A percentile compares a stretch with the other conserved stretches of the same genome.
Evolutionary conservation across 2,113 vertebrate species (phyloP).

Genomic region (Rhynchopsitta pachyrhyncha): DNA sequence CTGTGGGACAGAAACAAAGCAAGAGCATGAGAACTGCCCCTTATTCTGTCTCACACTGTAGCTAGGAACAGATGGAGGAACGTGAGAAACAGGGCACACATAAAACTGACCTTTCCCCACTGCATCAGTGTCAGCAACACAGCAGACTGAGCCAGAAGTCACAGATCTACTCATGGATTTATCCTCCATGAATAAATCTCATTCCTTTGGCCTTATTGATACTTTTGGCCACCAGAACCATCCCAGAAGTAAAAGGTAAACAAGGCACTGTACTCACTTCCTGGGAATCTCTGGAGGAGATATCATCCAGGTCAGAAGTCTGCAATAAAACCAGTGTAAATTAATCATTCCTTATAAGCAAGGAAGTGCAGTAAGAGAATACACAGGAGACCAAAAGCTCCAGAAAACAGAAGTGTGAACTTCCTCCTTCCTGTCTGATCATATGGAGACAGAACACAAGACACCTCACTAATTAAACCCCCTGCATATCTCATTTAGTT

Average conservation of each 20-base stretch:
- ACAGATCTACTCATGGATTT: neutral
- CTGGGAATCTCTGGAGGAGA: slow-evolving; percentile 73
- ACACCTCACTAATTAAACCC: neutral
- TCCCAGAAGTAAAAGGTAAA: neutral
- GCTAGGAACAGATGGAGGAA: neutral
- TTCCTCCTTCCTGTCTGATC: neutral
- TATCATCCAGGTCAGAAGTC: slow-evolving; percentile 80
- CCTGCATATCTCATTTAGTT: neutral
- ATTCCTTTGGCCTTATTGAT: neutral
- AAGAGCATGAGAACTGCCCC: neutral
- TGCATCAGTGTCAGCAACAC: neutral
- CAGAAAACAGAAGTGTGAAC: neutral
- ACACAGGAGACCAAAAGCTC: neutral
- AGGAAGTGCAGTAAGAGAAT: neutral
- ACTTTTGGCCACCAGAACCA: neutral
- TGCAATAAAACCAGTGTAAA: slow-evolving; percentile 30
- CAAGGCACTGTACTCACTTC: slow-evolving; percentile 70
- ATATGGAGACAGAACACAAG: neutral
- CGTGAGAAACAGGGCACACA: neutral
- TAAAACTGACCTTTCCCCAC: neutral
- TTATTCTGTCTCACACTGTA: neutral
- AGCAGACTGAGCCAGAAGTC: neutral
- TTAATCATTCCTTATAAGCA: neutral
- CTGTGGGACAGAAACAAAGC: slow-evolving; percentile 53
- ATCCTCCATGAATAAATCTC: neutral